Percentiles rank a stretch among this genome's conserved stretches.
Conservation (phyloP, 2,113 vertebrate species). For the Oncorhynchus tshawytscha region DNA sequence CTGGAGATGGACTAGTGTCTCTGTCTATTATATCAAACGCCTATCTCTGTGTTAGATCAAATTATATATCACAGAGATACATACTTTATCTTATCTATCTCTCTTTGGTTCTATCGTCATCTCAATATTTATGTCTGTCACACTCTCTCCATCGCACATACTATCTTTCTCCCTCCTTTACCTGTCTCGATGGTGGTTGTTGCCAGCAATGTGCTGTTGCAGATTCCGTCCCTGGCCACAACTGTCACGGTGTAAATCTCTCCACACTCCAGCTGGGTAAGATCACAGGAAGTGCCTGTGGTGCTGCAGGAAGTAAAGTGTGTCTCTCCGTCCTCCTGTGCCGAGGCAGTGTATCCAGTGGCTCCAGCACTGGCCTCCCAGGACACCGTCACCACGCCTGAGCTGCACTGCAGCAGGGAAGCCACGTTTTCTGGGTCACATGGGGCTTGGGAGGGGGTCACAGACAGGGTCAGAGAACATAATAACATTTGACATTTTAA, state of each 20-base stretch:
- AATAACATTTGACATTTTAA: neutral
- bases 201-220: constrained; percentile 63
- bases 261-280: constrained; percentile 67
- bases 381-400: constrained; percentile 48
- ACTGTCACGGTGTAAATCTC: constrained; percentile 64
- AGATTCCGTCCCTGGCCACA: constrained; percentile 61
- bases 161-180: constrained; percentile 24
- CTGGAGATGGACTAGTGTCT: neutral
- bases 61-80: too few species aligned
- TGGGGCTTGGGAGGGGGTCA: constrained; percentile 57
- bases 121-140: too few species aligned
- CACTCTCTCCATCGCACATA: too few species aligned
- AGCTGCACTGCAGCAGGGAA: constrained; percentile 52
- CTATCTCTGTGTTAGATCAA: too few species aligned
- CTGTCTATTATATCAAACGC: too few species aligned
- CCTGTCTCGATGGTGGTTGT: constrained; percentile 62
- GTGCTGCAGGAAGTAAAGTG: constrained; percentile 40
- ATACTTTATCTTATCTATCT: too few species aligned
- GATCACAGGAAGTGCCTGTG: constrained; percentile 53
- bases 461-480: neutral
- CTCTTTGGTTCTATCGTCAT: neutral
- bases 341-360: constrained; percentile 55
- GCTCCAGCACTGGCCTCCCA: constrained; percentile 68
- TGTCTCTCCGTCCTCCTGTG: constrained; percentile 32
- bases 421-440: constrained; percentile 64